Evolutionary conservation across 2,113 vertebrate species (phyloP).

Genomic region (Chunga burmeisteri): DNA sequence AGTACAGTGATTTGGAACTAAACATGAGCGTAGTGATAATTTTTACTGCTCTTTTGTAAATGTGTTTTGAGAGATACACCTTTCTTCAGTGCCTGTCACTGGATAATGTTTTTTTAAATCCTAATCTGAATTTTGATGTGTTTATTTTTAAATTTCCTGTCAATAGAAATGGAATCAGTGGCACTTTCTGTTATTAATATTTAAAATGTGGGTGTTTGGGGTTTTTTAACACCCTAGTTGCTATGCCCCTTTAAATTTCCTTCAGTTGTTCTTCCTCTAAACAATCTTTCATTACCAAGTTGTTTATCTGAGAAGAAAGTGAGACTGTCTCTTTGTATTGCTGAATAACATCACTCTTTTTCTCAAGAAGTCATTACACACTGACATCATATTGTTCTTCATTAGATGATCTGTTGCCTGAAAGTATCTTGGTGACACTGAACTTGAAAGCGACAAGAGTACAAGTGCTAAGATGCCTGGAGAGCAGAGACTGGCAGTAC

Average conservation of each 20-base stretch:
- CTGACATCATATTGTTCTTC: conserved; percentile 68
- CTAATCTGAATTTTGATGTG: conserved; percentile 1
- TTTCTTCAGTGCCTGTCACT: neutral
- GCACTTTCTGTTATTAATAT: conserved; percentile 1
- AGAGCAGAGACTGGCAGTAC: conserved; percentile 48
- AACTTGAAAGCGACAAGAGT: conserved; percentile 65
- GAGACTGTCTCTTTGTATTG: conserved; percentile 66
- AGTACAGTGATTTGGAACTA: neutral
- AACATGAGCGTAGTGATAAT: neutral
- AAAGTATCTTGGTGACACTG: conserved; percentile 57
- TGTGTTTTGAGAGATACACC: neutral
- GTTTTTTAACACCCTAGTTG: neutral
- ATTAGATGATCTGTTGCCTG: conserved; percentile 69
- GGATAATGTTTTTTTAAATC: neutral
- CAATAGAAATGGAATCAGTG: neutral
- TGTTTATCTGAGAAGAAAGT: conserved; percentile 66
- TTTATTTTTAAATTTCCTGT: conserved; percentile 46
- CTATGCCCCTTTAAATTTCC: conserved; percentile 39
- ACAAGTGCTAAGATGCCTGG: conserved; percentile 56
- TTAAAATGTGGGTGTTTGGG: neutral
- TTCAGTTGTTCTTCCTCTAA: conserved; percentile 26
- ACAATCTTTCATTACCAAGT: conserved; percentile 61
- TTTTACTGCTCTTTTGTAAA: conserved; percentile 17
- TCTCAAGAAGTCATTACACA: conserved; percentile 57
- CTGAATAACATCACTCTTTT: conserved; percentile 62